A percentile compares a stretch with the other conserved stretches of the same genome.
These are phyloP conservation scores for Drosophila insularis DNA, from an alignment of 1,140 invertebrate genomes.

Conservation along the genomic window DNA sequence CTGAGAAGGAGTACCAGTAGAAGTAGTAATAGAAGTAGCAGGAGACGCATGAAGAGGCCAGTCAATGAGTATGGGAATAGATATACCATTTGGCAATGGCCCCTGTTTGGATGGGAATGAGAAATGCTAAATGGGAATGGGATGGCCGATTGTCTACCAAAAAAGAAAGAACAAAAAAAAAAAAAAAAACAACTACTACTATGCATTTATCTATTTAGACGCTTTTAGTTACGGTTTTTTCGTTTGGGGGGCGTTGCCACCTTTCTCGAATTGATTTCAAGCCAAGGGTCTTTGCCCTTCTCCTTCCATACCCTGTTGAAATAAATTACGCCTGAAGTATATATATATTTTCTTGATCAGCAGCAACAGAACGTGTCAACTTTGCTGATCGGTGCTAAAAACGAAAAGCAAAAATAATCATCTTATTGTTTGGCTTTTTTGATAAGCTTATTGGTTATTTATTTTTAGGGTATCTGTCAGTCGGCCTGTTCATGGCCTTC, in stretches of 20 bases:
- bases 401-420: too few relatives aligned
- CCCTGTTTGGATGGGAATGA: neutral
- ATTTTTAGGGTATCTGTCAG: neutral
- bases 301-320: neutral
- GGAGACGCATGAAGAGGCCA: neutral
- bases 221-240: slow-evolving; percentile 70
- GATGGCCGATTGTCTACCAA: slow-evolving; percentile 14
- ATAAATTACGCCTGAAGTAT: too few relatives aligned
- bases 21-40: too few relatives aligned
- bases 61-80: neutral
- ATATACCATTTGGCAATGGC: neutral
- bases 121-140: neutral
- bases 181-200: slow-evolving; percentile 16
- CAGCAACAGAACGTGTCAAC: too few relatives aligned
- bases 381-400: too few relatives aligned
- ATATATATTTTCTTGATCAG: too few relatives aligned
- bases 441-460: too few relatives aligned
- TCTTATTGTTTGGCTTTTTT: too few relatives aligned
- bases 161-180: neutral
- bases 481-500: neutral
- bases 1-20: neutral
- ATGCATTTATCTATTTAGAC: slow-evolving; percentile 72
- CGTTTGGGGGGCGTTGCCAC: slow-evolving; percentile 35
- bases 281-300: neutral
- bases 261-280: slow-evolving; percentile 59